phyloP scores from a whole-genome alignment of 2,888 invertebrate species.

The Pyrrhosoma nymphula region DNA sequence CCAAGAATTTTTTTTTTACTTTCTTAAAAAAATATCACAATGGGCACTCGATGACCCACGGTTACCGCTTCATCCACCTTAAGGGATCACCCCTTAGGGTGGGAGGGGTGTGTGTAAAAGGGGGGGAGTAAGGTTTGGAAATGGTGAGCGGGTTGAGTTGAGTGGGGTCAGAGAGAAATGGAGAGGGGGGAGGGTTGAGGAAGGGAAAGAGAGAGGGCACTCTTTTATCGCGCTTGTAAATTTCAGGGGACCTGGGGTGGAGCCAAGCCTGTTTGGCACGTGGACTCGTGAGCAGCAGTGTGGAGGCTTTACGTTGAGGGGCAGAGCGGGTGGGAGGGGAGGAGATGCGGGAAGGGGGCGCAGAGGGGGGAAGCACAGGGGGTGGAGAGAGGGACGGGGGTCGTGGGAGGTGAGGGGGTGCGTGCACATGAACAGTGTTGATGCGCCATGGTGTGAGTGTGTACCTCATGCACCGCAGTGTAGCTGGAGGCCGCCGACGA shows the following conservation, averaged over 20 bases:
- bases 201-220: constrained; percentile 41
- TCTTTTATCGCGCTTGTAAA: constrained; percentile 67
- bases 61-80: background rate
- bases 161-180: background rate
- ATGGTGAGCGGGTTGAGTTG: background rate
- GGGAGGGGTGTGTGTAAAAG: background rate
- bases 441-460: background rate
- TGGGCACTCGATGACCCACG: no score
- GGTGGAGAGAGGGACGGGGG: background rate
- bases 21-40: no score
- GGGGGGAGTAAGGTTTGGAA: background rate
- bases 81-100: background rate
- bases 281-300: constrained; percentile 37
- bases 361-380: background rate
- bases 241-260: constrained; percentile 61
- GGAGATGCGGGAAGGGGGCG: background rate
- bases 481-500: background rate
- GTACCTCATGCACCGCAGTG: background rate
- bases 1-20: no score
- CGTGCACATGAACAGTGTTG: background rate
- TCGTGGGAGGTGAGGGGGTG: background rate
- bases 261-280: constrained; percentile 65
- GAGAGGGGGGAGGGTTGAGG: background rate
- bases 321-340: background rate
- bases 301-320: constrained; percentile 11